A percentile compares a stretch with the other conserved stretches of the same genome.
phyloP scores from a whole-genome alignment of 2,113 vertebrate genomes.

The Oryctolagus cuniculus region DNA sequence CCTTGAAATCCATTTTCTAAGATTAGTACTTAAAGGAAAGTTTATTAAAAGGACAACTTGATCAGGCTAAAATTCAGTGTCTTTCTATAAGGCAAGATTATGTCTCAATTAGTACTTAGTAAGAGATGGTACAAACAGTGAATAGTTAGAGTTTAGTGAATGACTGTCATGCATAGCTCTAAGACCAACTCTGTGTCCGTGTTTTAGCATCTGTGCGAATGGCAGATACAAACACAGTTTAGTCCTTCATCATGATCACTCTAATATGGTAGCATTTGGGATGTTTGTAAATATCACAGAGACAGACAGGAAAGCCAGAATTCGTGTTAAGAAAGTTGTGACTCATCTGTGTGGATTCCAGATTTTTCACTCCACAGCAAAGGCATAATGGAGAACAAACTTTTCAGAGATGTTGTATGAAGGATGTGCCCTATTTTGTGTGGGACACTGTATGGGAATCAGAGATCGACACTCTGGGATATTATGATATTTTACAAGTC shows the following conservation, averaged over 20 bases:
- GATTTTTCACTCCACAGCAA: constrained; percentile 5
- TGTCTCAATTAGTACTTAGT: not conserved
- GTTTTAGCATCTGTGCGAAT: constrained; percentile 76
- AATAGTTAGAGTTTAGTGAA: constrained; percentile 1
- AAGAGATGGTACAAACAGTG: not conserved
- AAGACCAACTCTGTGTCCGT: constrained; percentile 67
- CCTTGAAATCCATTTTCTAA: not conserved
- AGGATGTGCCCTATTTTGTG: not conserved
- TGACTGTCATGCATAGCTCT: constrained; percentile 46
- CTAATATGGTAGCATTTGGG: constrained; percentile 77
- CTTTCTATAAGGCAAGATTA: not conserved
- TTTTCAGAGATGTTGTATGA: not conserved
- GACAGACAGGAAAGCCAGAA: constrained; percentile 66
- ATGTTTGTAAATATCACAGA: constrained; percentile 76
- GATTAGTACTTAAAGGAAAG: not conserved
- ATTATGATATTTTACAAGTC: not conserved
- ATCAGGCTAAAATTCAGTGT: not conserved
- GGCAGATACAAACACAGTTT: constrained; percentile 59
- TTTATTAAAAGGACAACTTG: not conserved
- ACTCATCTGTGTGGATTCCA: constrained; percentile 46
- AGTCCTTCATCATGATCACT: constrained; percentile 58
- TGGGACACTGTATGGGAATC: not conserved
- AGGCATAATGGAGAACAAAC: not conserved
- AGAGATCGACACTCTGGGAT: not conserved
- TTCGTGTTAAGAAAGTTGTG: constrained; percentile 63